These are phyloP conservation scores for Coracias cyanogaster DNA, from an alignment of 2,797 vertebrate species.

Conservation along the genomic window DNA sequence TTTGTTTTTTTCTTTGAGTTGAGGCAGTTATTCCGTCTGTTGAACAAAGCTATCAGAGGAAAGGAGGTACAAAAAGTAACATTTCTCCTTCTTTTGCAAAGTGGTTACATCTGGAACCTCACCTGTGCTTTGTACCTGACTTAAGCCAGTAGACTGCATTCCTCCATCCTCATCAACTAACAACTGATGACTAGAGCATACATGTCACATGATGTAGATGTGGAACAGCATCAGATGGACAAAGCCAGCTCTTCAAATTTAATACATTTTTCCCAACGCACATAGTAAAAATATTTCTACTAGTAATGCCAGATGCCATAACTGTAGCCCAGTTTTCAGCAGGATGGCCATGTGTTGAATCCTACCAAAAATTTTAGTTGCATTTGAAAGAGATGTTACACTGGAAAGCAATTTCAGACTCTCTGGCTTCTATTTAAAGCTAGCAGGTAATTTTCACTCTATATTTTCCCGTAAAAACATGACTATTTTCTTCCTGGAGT, in stretches of 20 bases:
- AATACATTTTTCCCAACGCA: background rate
- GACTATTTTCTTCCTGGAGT: background rate
- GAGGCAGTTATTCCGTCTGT: background rate
- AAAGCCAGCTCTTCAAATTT: background rate
- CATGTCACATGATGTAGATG: accelerated
- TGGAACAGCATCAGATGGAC: background rate
- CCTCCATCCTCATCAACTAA: background rate
- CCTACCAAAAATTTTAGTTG: background rate
- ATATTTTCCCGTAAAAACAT: background rate
- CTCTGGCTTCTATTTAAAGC: background rate
- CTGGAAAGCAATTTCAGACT: background rate
- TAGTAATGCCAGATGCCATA: background rate
- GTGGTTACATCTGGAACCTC: background rate
- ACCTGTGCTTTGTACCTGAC: background rate
- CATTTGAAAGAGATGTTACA: background rate
- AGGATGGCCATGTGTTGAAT: background rate
- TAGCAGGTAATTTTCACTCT: background rate
- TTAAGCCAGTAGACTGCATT: background rate
- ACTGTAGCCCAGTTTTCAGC: background rate
- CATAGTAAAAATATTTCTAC: background rate
- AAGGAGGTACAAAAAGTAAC: background rate
- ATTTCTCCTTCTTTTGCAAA: background rate
- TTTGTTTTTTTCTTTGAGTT: background rate
- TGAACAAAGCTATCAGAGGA: background rate
- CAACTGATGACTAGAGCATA: accelerated